Evolutionary conservation across 2,113 vertebrate genomes (phyloP), one percentile per base, ranked within the genome.

Genomic region (Protobothrops flavoviridis): DNA sequence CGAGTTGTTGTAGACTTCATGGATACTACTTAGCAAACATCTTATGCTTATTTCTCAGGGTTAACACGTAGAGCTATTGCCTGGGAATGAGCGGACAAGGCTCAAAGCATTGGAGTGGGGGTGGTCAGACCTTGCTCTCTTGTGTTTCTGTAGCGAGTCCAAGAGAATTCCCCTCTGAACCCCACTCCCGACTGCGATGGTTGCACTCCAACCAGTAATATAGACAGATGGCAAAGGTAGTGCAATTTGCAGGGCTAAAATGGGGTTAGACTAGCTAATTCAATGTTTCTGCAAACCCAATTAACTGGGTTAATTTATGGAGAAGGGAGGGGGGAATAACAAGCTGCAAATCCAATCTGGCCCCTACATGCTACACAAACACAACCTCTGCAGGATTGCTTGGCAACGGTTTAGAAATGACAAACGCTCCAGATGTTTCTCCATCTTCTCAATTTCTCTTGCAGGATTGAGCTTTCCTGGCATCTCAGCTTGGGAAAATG

Each of bases 41-140:
- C 92, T 95, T 91, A 93, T 94, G 93, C 56, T 85, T 87, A 92
- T 92, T 93, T 95, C 93, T 93, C 91, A 33, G 90, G 91, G 94
- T 92, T 94, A 90, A 94, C 59, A 94, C 97, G 97, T 96, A 98
- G 98, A 97, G 48, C 48, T 50, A 50, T 50, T 50, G 48, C 8
- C 48, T 50, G 48, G 48, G 48, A 50, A 10, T 50, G 48, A 50
- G 48, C 8, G 8, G 48, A 50, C 48, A 50, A 50, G 48, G 1
- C 8, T 50, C 1, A 0, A 50, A 50, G 48, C 61, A 64, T 64
- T n/a, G 26, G 3, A 11, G 29, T 64, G 3, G 10, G 61, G 61
- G 26, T 12, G 11, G 11, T 64, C 3, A 64, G 26, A 64, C 26
- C 26, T 64, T n/a, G 26, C 4, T 64, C 26, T 4, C 26, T n/a